phyloP scores from a whole-genome alignment of 2,113 vertebrate genomes.

The Chaetorhynchus papuensis region DNA sequence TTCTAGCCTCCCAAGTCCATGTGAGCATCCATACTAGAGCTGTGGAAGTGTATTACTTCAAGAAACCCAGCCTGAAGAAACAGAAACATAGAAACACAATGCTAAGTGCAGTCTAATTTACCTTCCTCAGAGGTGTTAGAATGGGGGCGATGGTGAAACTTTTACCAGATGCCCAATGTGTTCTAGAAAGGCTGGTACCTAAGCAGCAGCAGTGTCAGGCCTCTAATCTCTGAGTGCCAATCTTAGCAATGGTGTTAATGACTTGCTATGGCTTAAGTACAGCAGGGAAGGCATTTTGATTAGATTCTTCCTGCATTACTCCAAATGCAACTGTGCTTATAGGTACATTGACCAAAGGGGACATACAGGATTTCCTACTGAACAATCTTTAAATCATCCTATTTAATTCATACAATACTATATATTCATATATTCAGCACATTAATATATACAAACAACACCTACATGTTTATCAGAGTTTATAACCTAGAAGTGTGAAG shows the following conservation, averaged over 20 bases:
- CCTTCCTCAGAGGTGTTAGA: neutral
- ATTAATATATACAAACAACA: neutral
- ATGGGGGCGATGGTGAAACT: neutral
- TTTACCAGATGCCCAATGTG: neutral
- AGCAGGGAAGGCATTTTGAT: neutral
- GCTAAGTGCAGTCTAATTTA: neutral
- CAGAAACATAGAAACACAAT: neutral
- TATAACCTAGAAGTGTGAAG: neutral
- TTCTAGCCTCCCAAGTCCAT: neutral
- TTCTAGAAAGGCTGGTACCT: neutral
- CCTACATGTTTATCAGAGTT: neutral
- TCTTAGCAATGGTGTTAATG: neutral
- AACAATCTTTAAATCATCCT: neutral
- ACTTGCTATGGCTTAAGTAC: neutral
- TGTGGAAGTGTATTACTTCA: neutral
- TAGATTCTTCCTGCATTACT: neutral
- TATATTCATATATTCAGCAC: neutral
- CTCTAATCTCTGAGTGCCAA: neutral
- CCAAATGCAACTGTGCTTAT: neutral
- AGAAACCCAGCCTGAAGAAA: neutral
- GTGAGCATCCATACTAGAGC: neutral
- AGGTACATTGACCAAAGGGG: neutral
- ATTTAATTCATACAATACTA: neutral
- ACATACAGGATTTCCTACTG: fast-evolving
- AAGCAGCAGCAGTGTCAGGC: neutral